Evolutionary conservation across 2,888 invertebrate genomes (phyloP).

Genomic region (Graphium colonna): DNA sequence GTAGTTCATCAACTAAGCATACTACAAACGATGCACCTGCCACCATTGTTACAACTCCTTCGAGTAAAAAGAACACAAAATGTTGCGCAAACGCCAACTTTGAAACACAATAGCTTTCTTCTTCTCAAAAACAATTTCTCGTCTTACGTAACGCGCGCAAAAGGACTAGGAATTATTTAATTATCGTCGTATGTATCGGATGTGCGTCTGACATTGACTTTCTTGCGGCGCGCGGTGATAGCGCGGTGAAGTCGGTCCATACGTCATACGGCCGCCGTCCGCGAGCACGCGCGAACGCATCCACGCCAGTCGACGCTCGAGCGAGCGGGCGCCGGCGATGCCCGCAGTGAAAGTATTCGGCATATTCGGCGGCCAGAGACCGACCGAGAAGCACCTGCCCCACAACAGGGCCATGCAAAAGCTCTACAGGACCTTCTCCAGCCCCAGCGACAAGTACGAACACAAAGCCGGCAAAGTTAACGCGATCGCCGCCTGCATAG

Average conservation of each 20-base stretch:
- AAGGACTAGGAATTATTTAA: neutral
- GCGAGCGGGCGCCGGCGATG: constrained; percentile 62
- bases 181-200: constrained; percentile 30
- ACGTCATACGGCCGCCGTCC: constrained; percentile 66
- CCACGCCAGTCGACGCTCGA: constrained; percentile 63
- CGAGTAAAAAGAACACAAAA: no score
- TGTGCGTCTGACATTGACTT: no score
- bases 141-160: neutral
- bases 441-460: constrained; percentile 57
- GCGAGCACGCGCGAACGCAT: constrained; percentile 74
- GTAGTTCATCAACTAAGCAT: no score
- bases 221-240: constrained; percentile 66
- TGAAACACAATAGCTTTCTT: no score
- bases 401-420: constrained; percentile 66
- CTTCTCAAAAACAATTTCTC: no score
- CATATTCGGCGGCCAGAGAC: constrained; percentile 78
- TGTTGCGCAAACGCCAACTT: no score
- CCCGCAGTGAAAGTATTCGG: constrained; percentile 79
- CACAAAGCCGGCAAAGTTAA: constrained; percentile 70
- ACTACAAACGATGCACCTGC: no score
- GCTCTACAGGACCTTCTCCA: constrained; percentile 77
- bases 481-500: constrained; percentile 70
- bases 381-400: constrained; percentile 65
- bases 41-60: no score
- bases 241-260: constrained; percentile 50